These are phyloP conservation scores for Anabacerthia variegaticeps DNA, from an alignment of 2,797 vertebrate species.

Conservation along the genomic window DNA sequence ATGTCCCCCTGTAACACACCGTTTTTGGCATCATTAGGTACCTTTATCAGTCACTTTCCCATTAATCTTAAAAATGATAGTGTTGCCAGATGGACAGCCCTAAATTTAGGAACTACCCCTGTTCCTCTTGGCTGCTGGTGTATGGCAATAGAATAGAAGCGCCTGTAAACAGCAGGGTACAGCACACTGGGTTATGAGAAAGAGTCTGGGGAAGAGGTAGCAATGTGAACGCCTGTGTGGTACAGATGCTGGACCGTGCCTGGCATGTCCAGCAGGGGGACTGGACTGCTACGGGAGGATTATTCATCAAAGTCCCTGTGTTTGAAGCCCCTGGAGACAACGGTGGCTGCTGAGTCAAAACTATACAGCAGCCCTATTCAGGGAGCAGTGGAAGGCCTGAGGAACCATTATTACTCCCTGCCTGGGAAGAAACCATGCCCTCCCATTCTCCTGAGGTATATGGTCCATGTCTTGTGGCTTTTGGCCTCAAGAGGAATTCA, in stretches of 20 bases:
- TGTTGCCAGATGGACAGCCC: not conserved
- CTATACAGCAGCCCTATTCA: rapidly evolving
- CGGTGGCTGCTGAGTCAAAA: not conserved
- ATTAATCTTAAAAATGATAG: not conserved
- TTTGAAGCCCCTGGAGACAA: not conserved
- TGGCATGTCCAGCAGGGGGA: rapidly evolving
- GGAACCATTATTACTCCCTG: not conserved
- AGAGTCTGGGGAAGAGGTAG: not conserved
- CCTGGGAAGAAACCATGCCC: not conserved
- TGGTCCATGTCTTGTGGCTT: not conserved
- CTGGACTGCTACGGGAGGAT: not conserved
- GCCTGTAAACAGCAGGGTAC: not conserved
- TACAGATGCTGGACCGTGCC: not conserved
- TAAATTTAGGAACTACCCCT: not conserved
- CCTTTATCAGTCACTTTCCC: not conserved
- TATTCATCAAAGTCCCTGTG: not conserved
- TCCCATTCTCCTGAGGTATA: not conserved
- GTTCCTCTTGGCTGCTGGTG: not conserved
- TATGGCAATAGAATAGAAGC: not conserved
- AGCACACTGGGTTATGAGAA: not conserved
- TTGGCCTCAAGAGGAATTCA: not conserved
- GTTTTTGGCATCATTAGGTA: not conserved
- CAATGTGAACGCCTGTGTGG: not conserved
- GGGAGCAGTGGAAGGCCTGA: not conserved
- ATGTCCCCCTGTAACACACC: not conserved